These are phyloP conservation scores for Eledona agricola DNA, from an alignment of 2,888 invertebrate genomes.

Conservation along the genomic window DNA sequence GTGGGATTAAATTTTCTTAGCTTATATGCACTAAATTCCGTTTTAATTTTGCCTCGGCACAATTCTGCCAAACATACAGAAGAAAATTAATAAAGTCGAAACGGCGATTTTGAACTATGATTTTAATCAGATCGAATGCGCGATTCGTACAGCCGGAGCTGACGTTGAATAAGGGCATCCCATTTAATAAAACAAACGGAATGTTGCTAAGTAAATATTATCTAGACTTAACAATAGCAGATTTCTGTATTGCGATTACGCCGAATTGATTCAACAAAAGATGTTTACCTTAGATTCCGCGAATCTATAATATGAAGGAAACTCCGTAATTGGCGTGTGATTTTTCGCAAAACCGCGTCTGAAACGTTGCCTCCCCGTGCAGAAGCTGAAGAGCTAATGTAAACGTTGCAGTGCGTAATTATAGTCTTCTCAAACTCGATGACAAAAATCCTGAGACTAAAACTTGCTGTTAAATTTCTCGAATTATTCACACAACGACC, in stretches of 20 bases:
- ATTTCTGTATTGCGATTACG: constrained; percentile 12
- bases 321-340: no score
- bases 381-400: no score
- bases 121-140: no score
- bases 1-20: constrained; percentile 59
- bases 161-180: constrained; percentile 28
- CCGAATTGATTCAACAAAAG: constrained; percentile 10
- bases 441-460: no score
- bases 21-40: constrained; percentile 55
- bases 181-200: constrained; percentile 29
- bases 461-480: no score
- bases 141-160: constrained; percentile 22
- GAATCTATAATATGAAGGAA: no score
- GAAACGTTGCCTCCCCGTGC: no score
- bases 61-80: constrained; percentile 37
- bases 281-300: no score
- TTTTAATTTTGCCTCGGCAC: constrained; percentile 53
- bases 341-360: no score
- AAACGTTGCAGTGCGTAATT: no score
- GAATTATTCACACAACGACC: no score
- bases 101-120: constrained; percentile 32
- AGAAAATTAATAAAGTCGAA: constrained; percentile 9
- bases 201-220: constrained; percentile 16
- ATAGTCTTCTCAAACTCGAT: no score
- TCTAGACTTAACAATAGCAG: constrained; percentile 16